Evolutionary conservation across 64 coral and sea anemone species (phyloP).

Genomic region (Porites australiensis): DNA sequence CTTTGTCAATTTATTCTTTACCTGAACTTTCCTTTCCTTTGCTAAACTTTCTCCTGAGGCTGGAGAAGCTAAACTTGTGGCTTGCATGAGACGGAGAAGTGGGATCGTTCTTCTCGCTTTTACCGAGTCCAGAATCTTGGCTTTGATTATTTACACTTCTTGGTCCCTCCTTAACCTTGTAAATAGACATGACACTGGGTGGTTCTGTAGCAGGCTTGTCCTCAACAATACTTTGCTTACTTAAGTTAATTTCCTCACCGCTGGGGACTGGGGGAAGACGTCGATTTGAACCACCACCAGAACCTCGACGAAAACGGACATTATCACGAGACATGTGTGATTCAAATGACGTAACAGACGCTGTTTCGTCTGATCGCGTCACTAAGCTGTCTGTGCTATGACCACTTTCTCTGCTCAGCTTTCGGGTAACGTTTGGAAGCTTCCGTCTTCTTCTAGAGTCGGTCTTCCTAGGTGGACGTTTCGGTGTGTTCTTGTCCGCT

Average conservation of each 20-base stretch:
- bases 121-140: slow-evolving; percentile 67
- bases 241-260: slow-evolving; percentile 4
- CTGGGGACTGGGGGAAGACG: slow-evolving; percentile 64
- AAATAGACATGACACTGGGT: slow-evolving; percentile 48
- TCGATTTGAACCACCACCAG: slow-evolving; percentile 25
- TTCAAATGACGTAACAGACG: slow-evolving; percentile 12
- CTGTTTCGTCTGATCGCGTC: slow-evolving; percentile 29
- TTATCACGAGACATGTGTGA: not conserved
- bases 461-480: slow-evolving; percentile 20
- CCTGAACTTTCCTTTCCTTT: slow-evolving; percentile 20
- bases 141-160: not conserved
- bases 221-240: not conserved
- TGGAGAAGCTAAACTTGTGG: slow-evolving; percentile 5
- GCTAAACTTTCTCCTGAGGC: not conserved
- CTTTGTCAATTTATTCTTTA: not conserved
- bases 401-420: not conserved
- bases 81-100: not conserved
- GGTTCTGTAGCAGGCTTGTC: not conserved
- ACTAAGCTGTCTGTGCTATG: not conserved
- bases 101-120: slow-evolving; percentile 21
- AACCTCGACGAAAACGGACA: not conserved
- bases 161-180: not conserved
- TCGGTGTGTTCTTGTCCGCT: not conserved
- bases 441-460: slow-evolving; percentile 12
- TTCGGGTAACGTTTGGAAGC: not conserved